Conservation (phyloP, 37 sponge, comb jelly and placozoan genomes). For the Diacarnus erythraeanus region DNA sequence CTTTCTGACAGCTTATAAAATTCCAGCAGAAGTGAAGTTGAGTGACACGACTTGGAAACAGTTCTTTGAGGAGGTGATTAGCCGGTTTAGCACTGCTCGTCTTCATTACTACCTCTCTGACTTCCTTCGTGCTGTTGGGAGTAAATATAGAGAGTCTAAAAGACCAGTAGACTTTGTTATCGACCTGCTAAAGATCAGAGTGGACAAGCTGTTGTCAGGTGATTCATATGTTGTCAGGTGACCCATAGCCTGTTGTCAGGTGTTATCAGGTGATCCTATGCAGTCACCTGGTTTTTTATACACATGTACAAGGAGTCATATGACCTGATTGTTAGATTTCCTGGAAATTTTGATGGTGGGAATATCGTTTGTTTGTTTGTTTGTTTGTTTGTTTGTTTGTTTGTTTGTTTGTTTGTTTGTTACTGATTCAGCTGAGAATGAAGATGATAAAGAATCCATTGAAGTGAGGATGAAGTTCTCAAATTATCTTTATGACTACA, state of each 20-base stretch:
- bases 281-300: too few species aligned
- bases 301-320: too few species aligned
- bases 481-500: conserved; percentile 16
- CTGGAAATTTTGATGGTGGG: background rate
- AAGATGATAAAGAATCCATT: background rate
- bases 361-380: background rate
- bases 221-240: too few species aligned
- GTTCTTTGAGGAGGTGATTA: conserved; percentile 37
- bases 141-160: conserved; percentile 16
- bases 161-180: conserved; percentile 28
- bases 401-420: too few species aligned
- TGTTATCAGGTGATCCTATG: too few species aligned
- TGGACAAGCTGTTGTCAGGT: conserved; percentile 38
- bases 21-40: conserved; percentile 20
- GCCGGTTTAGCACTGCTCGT: conserved; percentile 13
- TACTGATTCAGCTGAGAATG: background rate
- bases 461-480: conserved; percentile 19
- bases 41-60: conserved; percentile 45
- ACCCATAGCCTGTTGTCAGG: too few species aligned
- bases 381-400: too few species aligned
- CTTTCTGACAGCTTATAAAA: conserved; percentile 30
- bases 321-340: background rate
- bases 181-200: conserved; percentile 50
- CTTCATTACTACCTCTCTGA: conserved; percentile 31
- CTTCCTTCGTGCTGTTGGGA: conserved; percentile 27